phyloP scores from a whole-genome alignment of 1,140 invertebrate genomes.

The Capitella teleta region DNA sequence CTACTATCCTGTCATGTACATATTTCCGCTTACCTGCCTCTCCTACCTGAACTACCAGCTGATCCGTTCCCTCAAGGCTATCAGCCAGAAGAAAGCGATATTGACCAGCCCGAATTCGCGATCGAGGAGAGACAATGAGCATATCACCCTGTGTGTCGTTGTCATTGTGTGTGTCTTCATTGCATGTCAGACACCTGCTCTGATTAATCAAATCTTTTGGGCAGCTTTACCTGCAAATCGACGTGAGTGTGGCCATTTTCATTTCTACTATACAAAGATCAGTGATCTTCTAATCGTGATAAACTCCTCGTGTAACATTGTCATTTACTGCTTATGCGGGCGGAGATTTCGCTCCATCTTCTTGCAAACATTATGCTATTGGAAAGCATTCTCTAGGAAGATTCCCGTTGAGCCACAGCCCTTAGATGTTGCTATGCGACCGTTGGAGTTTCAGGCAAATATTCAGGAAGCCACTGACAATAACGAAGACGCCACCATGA shows the following conservation, averaged over 20 bases:
- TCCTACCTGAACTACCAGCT: constrained; percentile 12
- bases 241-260: constrained; percentile 9
- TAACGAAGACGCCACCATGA: too few species aligned
- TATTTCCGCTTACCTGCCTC: constrained; percentile 5
- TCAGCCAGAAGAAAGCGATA: not conserved
- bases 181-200: constrained; percentile 12
- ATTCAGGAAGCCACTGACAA: too few species aligned
- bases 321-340: constrained; percentile 12
- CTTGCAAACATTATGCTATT: too few species aligned
- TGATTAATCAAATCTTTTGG: constrained; percentile 15
- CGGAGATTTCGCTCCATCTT: constrained; percentile 10
- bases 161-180: constrained; percentile 13
- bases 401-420: too few species aligned
- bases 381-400: too few species aligned
- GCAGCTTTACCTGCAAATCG: not conserved
- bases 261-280: constrained; percentile 14
- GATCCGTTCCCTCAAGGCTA: constrained; percentile 5
- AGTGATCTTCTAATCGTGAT: constrained; percentile 12
- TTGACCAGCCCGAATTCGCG: not conserved
- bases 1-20: constrained; percentile 14
- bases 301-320: constrained; percentile 12
- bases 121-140: not conserved
- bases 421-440: too few species aligned
- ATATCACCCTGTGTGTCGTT: constrained; percentile 13
- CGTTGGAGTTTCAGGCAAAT: too few species aligned